phyloP scores from a whole-genome alignment of 2,888 invertebrate species.

The Leucophenga montana region DNA sequence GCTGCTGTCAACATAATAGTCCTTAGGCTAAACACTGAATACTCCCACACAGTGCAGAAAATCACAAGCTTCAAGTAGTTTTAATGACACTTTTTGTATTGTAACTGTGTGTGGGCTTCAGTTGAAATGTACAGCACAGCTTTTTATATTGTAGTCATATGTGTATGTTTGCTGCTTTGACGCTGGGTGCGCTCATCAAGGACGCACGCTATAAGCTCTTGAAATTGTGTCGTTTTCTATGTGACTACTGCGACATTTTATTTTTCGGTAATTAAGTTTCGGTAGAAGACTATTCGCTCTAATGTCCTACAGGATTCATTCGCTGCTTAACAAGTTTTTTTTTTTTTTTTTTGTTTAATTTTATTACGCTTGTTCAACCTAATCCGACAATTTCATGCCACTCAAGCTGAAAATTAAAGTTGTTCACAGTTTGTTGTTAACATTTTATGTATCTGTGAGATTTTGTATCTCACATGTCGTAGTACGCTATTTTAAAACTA shows the following conservation, averaged over 20 bases:
- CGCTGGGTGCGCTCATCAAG: not conserved
- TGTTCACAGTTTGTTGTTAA: not conserved
- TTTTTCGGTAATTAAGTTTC: slow-evolving; percentile 12
- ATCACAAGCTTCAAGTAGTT: not conserved
- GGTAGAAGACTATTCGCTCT: not conserved
- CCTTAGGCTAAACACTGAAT: slow-evolving; percentile 11
- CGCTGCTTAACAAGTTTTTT: not conserved
- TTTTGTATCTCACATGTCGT: not conserved
- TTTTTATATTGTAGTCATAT: not conserved
- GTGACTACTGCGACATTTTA: not conserved
- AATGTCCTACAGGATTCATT: not conserved
- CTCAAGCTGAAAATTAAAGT: slow-evolving; percentile 16
- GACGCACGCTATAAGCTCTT: too few species aligned
- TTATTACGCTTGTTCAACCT: not conserved
- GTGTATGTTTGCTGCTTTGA: not conserved
- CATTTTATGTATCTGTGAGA: not conserved
- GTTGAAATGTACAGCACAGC: not conserved
- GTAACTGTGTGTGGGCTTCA: not conserved
- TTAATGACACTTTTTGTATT: slow-evolving; percentile 18
- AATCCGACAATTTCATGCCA: not conserved
- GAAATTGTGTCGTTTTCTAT: not conserved
- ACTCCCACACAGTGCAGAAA: slow-evolving; percentile 18
- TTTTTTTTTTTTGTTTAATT: slow-evolving; percentile 1
- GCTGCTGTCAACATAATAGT: slow-evolving; percentile 9
- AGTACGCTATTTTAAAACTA: too few species aligned